Percentiles rank a stretch among this genome's conserved stretches.
These are phyloP conservation scores for Megalops atlanticus DNA, from an alignment of 2,113 vertebrate species.

Conservation along the genomic window DNA sequence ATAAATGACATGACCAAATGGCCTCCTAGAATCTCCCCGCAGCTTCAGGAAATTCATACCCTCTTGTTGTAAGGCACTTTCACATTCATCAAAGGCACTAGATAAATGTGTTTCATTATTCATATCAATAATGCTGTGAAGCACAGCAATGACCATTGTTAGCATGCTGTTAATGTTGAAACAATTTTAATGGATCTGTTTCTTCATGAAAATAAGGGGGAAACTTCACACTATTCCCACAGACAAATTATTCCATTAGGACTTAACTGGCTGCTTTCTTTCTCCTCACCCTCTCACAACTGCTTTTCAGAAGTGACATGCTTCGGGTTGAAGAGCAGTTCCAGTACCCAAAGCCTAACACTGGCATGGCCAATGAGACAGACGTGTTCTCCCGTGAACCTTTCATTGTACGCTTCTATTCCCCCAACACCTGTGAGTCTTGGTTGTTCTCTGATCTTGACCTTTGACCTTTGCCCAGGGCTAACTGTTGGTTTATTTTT, in stretches of 20 bases:
- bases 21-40: too few relatives aligned
- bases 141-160: not conserved
- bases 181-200: too few relatives aligned
- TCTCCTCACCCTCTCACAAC: too few relatives aligned
- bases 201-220: too few relatives aligned
- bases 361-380: conserved; percentile 46
- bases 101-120: too few relatives aligned
- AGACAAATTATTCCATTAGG: not conserved
- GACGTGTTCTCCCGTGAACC: conserved; percentile 74
- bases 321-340: conserved; percentile 67
- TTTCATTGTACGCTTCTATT: conserved; percentile 71
- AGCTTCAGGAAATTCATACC: too few relatives aligned
- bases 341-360: conserved; percentile 58
- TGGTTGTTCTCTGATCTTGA: not conserved
- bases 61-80: too few relatives aligned
- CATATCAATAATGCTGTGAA: too few relatives aligned
- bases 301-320: conserved; percentile 66
- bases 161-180: not conserved
- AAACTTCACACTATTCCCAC: too few relatives aligned
- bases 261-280: not conserved
- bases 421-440: conserved; percentile 68
- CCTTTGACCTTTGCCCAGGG: not conserved
- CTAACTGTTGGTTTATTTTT: not conserved
- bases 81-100: too few relatives aligned
- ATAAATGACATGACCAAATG: too few relatives aligned